A percentile compares a stretch with the other conserved stretches of the same genome.
These are phyloP conservation scores for Marcusenius ussheri DNA, from an alignment of 2,113 vertebrate genomes.

Conservation along the genomic window DNA sequence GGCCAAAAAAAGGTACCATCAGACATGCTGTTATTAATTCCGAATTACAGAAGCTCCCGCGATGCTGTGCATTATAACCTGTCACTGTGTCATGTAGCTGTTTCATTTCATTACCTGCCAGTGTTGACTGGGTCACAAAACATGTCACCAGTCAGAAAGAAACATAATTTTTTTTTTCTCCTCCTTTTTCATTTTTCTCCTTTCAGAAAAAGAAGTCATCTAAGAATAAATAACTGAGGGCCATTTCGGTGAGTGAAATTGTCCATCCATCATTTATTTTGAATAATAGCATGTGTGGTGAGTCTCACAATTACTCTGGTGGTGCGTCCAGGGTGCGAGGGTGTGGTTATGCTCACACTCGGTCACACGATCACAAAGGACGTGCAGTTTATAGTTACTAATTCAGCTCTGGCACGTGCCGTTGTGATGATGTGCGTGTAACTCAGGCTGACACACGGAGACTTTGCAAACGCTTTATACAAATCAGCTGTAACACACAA, in stretches of 20 bases:
- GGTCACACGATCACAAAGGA: not conserved
- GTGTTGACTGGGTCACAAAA: not conserved
- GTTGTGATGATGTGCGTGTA: not conserved
- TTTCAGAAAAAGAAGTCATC: slow-evolving; percentile 48
- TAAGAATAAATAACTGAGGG: slow-evolving; percentile 23
- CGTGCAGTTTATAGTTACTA: not conserved
- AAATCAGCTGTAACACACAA: not conserved
- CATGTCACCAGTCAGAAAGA: not conserved
- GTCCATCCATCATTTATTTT: not conserved
- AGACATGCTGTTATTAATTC: not conserved
- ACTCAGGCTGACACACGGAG: not conserved
- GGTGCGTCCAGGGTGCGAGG: not conserved
- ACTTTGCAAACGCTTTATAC: not conserved
- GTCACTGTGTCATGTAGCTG: not conserved
- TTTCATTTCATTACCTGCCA: not conserved
- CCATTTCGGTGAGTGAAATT: slow-evolving; percentile 3
- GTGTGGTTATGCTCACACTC: not conserved
- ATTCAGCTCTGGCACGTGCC: not conserved
- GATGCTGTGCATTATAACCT: not conserved
- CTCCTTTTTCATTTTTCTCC: not conserved
- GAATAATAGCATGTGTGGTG: not conserved
- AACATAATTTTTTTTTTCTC: not conserved
- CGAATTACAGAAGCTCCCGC: not conserved
- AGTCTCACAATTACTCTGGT: slow-evolving; percentile 3
- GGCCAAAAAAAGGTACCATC: slow-evolving; percentile 38